These are phyloP conservation scores for Pteruthius melanotis DNA, from an alignment of 2,113 vertebrate species.

Conservation along the genomic window DNA sequence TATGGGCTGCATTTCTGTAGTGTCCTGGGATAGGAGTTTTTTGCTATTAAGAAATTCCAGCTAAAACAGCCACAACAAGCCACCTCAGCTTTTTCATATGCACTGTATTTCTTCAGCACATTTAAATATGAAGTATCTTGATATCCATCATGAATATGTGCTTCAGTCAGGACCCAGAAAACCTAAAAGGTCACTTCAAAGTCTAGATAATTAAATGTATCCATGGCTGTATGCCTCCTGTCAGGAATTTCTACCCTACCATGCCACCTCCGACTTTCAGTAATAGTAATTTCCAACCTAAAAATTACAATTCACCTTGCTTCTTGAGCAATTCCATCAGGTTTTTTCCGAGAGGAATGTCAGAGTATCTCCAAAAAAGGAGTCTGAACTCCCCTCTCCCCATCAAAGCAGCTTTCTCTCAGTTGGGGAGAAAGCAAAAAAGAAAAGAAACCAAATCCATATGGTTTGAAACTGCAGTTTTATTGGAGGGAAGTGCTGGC, in stretches of 20 bases:
- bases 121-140: neutral
- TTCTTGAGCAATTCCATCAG: neutral
- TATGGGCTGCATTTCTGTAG: neutral
- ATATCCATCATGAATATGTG: neutral
- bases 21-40: neutral
- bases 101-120: neutral
- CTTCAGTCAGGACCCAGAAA: neutral
- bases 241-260: neutral
- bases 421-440: neutral
- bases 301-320: neutral
- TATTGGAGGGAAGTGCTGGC: fast-evolving
- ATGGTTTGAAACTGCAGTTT: fast-evolving
- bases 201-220: neutral
- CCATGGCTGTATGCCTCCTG: neutral
- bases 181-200: neutral
- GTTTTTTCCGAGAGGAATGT: neutral
- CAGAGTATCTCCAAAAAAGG: fast-evolving
- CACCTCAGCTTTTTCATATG: neutral
- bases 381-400: neutral
- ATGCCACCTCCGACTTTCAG: neutral
- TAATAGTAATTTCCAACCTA: neutral
- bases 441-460: neutral
- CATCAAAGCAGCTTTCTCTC: neutral
- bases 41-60: neutral
- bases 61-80: neutral